Base-by-base conservation (phyloP, 2,888 invertebrate genomes). In the Watsonalla cultraria region DNA sequence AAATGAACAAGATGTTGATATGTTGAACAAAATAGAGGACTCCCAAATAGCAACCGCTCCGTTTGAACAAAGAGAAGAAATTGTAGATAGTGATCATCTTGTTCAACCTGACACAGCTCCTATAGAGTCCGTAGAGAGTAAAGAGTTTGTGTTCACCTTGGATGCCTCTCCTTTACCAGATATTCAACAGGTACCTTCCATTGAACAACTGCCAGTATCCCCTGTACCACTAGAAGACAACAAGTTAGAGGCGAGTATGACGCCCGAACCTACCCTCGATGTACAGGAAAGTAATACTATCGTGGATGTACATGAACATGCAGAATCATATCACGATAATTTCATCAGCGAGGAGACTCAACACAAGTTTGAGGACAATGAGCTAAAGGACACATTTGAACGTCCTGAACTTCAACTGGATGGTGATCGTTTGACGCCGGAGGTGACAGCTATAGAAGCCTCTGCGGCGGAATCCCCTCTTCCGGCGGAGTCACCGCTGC, bases 1-100 rank as follows among this genome's bases (percentile, higher is more conserved):
- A 61, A 73, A 64, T 15, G 81, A 82, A 51, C 84, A 89, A 57
- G 85, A 86, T 45, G 73, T 82, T 51, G 86, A 86, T 56, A 80
- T 82, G 75, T 84, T 84, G 54, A 79, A 72, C 55, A 84, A 83
- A 68, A 60, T 70, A 37, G 84, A 85, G 47, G 83, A 82, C 45
- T 78, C 78, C 8, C 78, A 79, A 11, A 61, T 68, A 54, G 68
- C 66, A 50, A 78, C 80, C 56, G 61, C 64, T 37, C 67, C 54
- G 52, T 47, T 55, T 55, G 48, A 62, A 68, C 51, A 54, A 62
- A 58, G 8, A 15, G 62, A 62, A 47, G 57, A 51, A 54, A 51
- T 54, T 51, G 53, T 54, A 33, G 63, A 62, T 57, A 59, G 65
- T 51, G 58, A 45, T 5, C n/a, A 8, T 49, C 53, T 46, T n/a